Conservation (phyloP, 2,888 invertebrate genomes). For the Meghimatium bilineatum region DNA sequence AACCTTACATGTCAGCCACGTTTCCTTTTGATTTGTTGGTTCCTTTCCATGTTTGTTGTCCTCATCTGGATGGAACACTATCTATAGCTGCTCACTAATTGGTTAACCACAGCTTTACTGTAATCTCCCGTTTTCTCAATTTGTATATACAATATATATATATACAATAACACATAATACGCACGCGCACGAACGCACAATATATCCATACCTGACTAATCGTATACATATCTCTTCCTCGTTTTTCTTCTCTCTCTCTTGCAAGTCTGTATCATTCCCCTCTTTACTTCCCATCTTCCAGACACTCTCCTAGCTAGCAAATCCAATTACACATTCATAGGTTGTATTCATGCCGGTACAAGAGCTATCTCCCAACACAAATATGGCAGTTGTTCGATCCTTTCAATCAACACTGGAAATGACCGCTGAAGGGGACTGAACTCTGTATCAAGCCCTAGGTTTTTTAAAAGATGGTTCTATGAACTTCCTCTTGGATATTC, state of each 20-base stretch:
- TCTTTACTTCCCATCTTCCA: neutral
- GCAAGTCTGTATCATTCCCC: neutral
- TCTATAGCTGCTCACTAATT: too few species aligned
- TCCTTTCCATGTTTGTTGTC: too few species aligned
- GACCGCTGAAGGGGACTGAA: neutral
- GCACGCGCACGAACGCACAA: neutral
- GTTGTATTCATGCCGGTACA: neutral
- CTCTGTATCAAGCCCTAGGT: neutral
- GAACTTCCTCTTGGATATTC: neutral
- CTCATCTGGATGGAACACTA: too few species aligned
- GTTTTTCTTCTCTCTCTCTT: too few species aligned
- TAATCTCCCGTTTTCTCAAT: too few species aligned
- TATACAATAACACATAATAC: neutral
- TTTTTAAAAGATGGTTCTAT: neutral
- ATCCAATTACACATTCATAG: slow-evolving; percentile 32
- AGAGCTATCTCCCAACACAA: slow-evolving; percentile 11
- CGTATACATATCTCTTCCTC: neutral
- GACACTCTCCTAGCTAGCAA: neutral
- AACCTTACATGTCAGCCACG: too few species aligned
- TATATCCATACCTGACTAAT: neutral
- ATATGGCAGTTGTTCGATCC: neutral
- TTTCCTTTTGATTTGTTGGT: too few species aligned
- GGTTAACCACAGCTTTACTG: too few species aligned
- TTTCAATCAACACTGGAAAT: neutral
- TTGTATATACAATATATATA: too few species aligned